Base-by-base conservation (phyloP, 2,888 invertebrate species). In the Shargacucullia verbasci region DNA sequence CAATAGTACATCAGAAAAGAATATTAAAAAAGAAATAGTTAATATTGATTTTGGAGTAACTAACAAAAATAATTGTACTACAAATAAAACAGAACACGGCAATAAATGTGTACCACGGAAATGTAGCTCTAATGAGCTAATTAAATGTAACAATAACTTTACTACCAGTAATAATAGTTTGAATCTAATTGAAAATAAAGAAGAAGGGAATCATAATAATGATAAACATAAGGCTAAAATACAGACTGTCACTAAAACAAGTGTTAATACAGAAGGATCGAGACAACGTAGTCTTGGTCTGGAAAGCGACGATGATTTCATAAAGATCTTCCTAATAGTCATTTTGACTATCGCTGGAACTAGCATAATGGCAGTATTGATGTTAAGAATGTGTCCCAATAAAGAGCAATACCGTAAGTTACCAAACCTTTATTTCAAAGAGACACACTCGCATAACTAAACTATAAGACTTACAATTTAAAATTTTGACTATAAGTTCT, bases 341-440 rank as follows among this genome's bases (percentile, higher is more conserved):
- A 8, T 67, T 6, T 11, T 53, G 5, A 11, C 59, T 13, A 5
- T 54, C 7, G 29, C 33, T 34, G 33, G 33, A 29, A 20, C 2
- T 7, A 15, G 39, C 11, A 35, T 59, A 49, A 2, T 63, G 0
- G 9, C 59, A n/a, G n/a, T 46, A 33, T 8, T 58, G 0, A 34
- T 9, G 0, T n/a, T 63, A 10, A 46, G 11, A 40, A 2, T 20
- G 7, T 63, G 35, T 12, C 11, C 20, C 1, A 46, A 39, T 10
- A 38, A 29, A 34, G 29, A 9, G 11, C 10, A 35, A 10, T 63
- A 63, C 46, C 10, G 67, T 67, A 54, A 63, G 67, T 67, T 20
- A 6, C 9, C 29, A 2, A 20, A 20, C 4, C 4, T 3, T 20
- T 20, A 20, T 20, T 20, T 20, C 4, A n/a, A n/a, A n/a, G n/a